Evolutionary conservation across 2,113 vertebrate species (phyloP), one percentile per base, ranked within the genome.

Genomic region (Corapipo altera): DNA sequence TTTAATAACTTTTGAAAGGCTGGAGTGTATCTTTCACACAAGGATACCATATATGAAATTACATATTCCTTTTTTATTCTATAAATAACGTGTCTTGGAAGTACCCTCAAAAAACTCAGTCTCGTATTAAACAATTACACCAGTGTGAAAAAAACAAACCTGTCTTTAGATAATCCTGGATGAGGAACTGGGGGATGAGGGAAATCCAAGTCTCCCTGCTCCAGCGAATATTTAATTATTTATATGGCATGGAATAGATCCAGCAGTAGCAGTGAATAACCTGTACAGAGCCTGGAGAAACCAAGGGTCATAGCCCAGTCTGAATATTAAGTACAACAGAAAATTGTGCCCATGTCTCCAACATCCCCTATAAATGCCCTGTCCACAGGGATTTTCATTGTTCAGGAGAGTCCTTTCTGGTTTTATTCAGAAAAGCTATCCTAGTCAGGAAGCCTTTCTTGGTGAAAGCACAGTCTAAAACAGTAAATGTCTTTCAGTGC

Each of bases 201-300:
- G 69, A 93, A 83, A 89, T 61, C 57, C 83, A 94, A 48, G 58
- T 85, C 44, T 94, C 69, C 77, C 51, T 91, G 58, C 32, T 88
- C 51, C 74, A 71, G 61, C 74, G 65, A 89, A 89, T 96, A 89
- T 85, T 84, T 93, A 76, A 85, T 96, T 96, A 96, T 91, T 90
- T 91, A 79, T 87, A 66, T 67, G 62, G 26, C 41, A 76, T 27
- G 41, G 66, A 89, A 82, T 30, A 73, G 87, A 49, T 88, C 81
- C 81, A 91, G 81, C 76, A 74, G 76, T 59, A 81, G 64, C 41
- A 59, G 27, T n/a, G 83, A 93, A 87, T 72, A 86, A 80, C 61
- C 72, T 43, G 19, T 61, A 75, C 14, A 75, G 74, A 81, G 66
- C 10, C 41, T 70, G 49, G 12, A 89, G 74, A 94, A 89, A 89